phyloP scores from a whole-genome alignment of 2,888 invertebrate genomes.

The Parnassius orleans region DNA sequence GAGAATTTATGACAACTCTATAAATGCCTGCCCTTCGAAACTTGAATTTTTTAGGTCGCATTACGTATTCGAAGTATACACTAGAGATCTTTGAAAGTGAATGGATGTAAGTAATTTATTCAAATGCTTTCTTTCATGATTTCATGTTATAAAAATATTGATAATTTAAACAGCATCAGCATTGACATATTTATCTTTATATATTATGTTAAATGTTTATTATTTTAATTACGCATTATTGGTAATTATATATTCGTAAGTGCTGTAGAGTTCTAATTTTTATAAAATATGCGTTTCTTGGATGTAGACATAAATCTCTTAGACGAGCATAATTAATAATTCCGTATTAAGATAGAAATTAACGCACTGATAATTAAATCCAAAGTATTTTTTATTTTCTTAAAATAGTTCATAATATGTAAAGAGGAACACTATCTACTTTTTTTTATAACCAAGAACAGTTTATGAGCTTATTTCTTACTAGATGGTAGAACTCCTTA shows the following conservation, averaged over 20 bases:
- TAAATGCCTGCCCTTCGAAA: constrained; percentile 21
- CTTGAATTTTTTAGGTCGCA: constrained; percentile 22
- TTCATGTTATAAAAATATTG: not conserved
- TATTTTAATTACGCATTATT: not conserved
- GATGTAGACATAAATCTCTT: constrained; percentile 16
- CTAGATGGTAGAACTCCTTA: too few relatives aligned
- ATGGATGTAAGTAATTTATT: constrained; percentile 6
- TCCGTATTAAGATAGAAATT: not conserved
- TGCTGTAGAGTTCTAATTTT: constrained; percentile 8
- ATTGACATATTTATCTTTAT: too few relatives aligned
- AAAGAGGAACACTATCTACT: too few relatives aligned
- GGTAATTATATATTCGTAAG: not conserved
- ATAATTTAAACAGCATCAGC: too few relatives aligned
- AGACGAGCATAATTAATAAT: constrained; percentile 5
- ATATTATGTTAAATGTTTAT: too few relatives aligned
- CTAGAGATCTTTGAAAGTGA: constrained; percentile 18
- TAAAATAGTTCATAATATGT: not conserved
- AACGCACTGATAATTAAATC: not conserved
- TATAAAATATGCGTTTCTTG: constrained; percentile 14
- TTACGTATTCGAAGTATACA: constrained; percentile 3
- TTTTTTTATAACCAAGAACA: too few relatives aligned
- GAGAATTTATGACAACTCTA: constrained; percentile 25
- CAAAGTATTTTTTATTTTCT: not conserved
- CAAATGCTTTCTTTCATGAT: not conserved
- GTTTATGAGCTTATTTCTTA: too few relatives aligned